phyloP scores from a whole-genome alignment of 2,888 invertebrate species.

The Exocentrus adspersus region DNA sequence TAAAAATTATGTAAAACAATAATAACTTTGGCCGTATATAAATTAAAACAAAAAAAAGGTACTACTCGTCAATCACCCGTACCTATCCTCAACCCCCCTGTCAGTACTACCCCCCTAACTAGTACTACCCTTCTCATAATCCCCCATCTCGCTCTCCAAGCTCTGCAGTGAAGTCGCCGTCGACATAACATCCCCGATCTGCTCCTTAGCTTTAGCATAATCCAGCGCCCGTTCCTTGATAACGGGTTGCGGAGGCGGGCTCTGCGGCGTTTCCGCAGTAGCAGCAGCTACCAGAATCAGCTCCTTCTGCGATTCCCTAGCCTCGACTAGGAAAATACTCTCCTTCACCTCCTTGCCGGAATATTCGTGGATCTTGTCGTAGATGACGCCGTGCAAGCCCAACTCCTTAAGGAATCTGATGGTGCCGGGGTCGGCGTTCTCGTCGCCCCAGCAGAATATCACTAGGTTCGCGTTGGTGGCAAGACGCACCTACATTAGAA shows the following conservation, averaged over 20 bases:
- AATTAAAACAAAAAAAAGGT: not conserved
- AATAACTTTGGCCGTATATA: not conserved
- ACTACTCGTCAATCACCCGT: constrained; percentile 5
- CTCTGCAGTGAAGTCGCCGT: constrained; percentile 71
- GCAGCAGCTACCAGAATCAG: constrained; percentile 64
- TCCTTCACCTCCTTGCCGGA: constrained; percentile 79
- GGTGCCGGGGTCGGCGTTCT: constrained; percentile 88
- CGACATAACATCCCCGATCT: constrained; percentile 58
- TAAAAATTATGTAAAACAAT: not conserved
- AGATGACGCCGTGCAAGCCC: constrained; percentile 95
- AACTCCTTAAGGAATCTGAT: constrained; percentile 87
- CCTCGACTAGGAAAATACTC: constrained; percentile 84
- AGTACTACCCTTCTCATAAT: constrained; percentile 36
- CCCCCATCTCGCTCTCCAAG: constrained; percentile 56
- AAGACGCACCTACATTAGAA: constrained; percentile 72
- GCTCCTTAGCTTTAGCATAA: constrained; percentile 60
- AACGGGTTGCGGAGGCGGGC: constrained; percentile 42
- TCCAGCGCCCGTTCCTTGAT: constrained; percentile 47
- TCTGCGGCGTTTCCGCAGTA: constrained; percentile 52
- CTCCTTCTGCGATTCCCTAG: constrained; percentile 77
- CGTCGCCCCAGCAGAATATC: constrained; percentile 98
- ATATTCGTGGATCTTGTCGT: constrained; percentile 89
- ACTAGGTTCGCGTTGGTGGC: constrained; percentile 85
- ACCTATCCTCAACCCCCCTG: constrained; percentile 10
- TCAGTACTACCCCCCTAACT: constrained; percentile 28